Base-by-base conservation (phyloP, 2,888 invertebrate species). In the Caenorhabditis sp. region DNA sequence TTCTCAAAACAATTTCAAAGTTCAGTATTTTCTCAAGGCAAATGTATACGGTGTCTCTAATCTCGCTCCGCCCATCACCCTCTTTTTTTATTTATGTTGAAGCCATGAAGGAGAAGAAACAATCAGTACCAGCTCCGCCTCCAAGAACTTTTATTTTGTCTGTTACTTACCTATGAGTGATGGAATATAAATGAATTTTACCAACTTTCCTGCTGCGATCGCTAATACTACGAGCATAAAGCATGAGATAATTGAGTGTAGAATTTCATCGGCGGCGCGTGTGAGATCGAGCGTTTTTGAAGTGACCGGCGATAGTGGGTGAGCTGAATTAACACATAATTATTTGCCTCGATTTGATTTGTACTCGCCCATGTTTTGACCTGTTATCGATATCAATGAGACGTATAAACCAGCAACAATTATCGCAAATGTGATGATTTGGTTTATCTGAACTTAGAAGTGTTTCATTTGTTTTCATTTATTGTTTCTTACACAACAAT, bases 191-290 rank as follows among this genome's bases (percentile, higher is more conserved):
- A 76, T 17, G 43, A 76, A 66, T 31, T 76, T 67, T 54, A 65
- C 62, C 10, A 68, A 21, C 50, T 76, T 76, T 36, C 71, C 71
- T 50, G 58, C 69, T 23, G 59, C 66, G 37, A 76, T 58, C 19
- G 76, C 58, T 3, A 71, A 27, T 43, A 71, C 71, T 1, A 27
- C 24, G 60, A 76, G 61, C 61, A 76, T 59, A 37, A 76, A 76
- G 31, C 64, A 68, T 49, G 76, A 76, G 21, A 76, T 71, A 24
- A 70, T 60, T 59, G 76, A 71, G 53, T 69, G 69, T 3, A 76
- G 70, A 27, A 71, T 62, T 53, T 76, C 76, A 57, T 76, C 70
- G 17, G 69, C 68, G 23, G 70, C 71, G 54, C 70, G 68, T 58
- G 63, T 58, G 57, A 74, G 57, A 54, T 74, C 58, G 49, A 74